Conservation (phyloP, 2,113 vertebrate genomes). For the Ivindomyrus marchei region DNA sequence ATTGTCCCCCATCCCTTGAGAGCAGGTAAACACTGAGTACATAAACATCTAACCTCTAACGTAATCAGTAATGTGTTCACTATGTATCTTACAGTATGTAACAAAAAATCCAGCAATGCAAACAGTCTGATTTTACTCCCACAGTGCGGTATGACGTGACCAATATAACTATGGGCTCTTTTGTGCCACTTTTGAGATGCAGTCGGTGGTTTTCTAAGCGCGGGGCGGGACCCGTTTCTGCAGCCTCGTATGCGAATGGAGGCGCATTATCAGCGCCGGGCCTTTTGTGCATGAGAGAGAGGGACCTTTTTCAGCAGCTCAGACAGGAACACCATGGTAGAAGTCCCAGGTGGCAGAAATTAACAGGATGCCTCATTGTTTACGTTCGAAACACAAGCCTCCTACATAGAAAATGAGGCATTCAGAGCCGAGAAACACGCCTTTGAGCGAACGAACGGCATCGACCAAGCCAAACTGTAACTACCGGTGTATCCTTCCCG, state of each 20-base stretch:
- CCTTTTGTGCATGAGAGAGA: slow-evolving; percentile 29
- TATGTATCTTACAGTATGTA: background rate
- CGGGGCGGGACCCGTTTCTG: slow-evolving; percentile 3
- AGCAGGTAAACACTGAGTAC: background rate
- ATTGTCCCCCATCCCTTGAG: background rate
- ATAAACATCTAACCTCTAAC: background rate
- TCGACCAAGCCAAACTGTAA: background rate
- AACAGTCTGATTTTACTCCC: background rate
- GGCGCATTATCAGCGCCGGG: slow-evolving; percentile 6
- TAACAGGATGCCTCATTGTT: slow-evolving; percentile 44
- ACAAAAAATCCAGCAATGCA: background rate
- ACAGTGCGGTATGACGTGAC: background rate
- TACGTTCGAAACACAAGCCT: slow-evolving; percentile 44
- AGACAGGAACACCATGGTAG: slow-evolving; percentile 29
- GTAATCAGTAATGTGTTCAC: background rate
- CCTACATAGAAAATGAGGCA: slow-evolving; percentile 26
- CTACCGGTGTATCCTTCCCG: background rate
- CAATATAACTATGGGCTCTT: background rate
- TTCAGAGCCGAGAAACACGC: slow-evolving; percentile 36
- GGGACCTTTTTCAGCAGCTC: slow-evolving; percentile 22
- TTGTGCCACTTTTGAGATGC: background rate
- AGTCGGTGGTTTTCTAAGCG: background rate
- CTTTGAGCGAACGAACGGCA: slow-evolving; percentile 19
- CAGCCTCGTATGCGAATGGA: slow-evolving; percentile 10
- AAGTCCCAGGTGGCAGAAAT: slow-evolving; percentile 40